Conservation (phyloP, 2,113 vertebrate genomes). For the Crotophaga sulcirostris region DNA sequence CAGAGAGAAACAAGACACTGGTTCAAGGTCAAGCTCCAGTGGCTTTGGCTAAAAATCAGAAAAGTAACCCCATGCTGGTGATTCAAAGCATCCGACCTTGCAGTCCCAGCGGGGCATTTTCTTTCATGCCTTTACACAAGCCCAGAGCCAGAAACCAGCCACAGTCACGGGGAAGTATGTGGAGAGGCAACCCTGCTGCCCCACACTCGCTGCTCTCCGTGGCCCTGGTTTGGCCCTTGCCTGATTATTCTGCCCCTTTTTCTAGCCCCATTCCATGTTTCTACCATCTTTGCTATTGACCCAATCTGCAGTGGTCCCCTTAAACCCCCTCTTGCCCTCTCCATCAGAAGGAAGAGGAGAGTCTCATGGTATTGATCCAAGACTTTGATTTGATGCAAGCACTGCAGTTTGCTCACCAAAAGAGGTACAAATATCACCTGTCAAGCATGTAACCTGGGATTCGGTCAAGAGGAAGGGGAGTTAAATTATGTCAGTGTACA, state of each 20-base stretch:
- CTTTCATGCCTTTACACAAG: background rate
- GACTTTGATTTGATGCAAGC: fast-evolving
- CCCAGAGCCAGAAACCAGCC: background rate
- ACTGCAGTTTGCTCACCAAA: background rate
- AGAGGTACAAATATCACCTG: background rate
- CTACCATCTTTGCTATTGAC: background rate
- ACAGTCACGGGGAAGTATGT: fast-evolving
- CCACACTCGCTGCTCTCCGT: fast-evolving
- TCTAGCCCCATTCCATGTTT: background rate
- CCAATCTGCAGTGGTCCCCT: background rate
- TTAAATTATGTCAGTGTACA: background rate
- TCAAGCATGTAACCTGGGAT: background rate
- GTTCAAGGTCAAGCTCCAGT: background rate
- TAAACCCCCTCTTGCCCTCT: fast-evolving
- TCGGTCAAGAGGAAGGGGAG: background rate
- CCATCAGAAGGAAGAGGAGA: background rate
- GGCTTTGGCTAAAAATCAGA: background rate
- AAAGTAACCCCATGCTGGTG: background rate
- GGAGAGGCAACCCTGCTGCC: no score
- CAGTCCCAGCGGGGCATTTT: background rate
- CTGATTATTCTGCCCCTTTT: background rate
- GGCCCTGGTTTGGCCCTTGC: fast-evolving
- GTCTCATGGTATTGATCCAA: background rate
- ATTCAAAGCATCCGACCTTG: fast-evolving
- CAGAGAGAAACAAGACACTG: background rate